Evolutionary conservation across 2,113 vertebrate genomes (phyloP).

Genomic region (Gymnobelideus leadbeateri): DNA sequence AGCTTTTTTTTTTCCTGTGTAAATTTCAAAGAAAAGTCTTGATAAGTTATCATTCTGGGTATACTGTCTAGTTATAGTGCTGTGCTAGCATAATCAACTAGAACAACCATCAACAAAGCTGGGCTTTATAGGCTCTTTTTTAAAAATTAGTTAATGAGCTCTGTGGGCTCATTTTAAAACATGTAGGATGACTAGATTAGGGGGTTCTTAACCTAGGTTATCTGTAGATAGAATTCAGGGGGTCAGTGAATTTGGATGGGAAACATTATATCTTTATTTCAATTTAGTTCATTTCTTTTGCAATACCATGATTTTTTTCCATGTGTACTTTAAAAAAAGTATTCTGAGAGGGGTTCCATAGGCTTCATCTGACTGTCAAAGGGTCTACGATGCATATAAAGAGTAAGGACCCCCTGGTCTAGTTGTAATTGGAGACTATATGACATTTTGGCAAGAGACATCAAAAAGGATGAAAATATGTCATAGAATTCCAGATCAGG

Average conservation of each 20-base stretch:
- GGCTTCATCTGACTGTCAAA: neutral
- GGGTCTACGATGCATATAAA: neutral
- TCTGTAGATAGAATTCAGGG: neutral
- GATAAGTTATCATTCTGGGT: neutral
- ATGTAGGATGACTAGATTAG: neutral
- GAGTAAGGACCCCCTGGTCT: neutral
- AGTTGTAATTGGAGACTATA: constrained; percentile 33
- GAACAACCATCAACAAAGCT: constrained; percentile 20
- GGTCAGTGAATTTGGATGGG: neutral
- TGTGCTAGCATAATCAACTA: constrained; percentile 28
- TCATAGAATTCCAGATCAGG: constrained; percentile 39
- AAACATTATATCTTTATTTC: neutral
- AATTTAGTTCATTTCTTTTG: neutral
- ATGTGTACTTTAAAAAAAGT: neutral
- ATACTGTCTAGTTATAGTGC: constrained; percentile 23
- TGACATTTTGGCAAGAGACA: constrained; percentile 54
- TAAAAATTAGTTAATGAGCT: too few relatives aligned
- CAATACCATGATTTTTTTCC: neutral
- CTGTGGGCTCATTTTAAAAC: neutral
- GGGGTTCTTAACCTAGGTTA: neutral
- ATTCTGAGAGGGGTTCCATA: neutral
- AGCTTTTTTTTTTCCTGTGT: constrained; percentile 26
- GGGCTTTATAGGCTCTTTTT: too few relatives aligned
- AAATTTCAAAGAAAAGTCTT: neutral
- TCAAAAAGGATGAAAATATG: constrained; percentile 54